Conservation (phyloP, 2,113 vertebrate species). For the Trichomycterus rosablanca region DNA sequence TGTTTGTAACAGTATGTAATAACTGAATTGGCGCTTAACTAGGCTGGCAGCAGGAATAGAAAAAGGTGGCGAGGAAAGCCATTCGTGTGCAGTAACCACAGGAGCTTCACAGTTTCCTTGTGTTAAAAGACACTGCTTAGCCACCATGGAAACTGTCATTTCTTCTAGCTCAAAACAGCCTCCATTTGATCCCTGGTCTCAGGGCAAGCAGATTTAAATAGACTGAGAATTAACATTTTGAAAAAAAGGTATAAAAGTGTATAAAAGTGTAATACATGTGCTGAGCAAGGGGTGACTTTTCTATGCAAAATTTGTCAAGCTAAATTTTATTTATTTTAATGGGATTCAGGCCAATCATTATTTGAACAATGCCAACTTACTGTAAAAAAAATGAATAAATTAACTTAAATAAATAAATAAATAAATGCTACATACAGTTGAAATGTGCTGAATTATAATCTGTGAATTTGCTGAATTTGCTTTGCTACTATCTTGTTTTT, state of each 20-base stretch:
- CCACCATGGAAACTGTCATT: slow-evolving; percentile 49
- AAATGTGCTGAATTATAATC: no score
- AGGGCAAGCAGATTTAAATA: slow-evolving; percentile 13
- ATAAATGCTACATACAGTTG: no score
- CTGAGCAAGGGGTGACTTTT: no score
- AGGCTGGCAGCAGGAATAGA: slow-evolving; percentile 59
- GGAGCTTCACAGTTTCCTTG: slow-evolving; percentile 53
- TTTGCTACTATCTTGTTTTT: no score
- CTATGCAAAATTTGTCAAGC: no score
- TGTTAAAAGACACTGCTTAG: slow-evolving; percentile 44
- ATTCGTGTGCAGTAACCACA: slow-evolving; percentile 62
- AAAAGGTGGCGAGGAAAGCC: slow-evolving; percentile 53
- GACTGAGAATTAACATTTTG: slow-evolving; percentile 6
- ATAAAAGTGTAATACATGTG: no score
- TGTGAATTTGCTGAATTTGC: no score
- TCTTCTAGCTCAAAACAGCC: slow-evolving; percentile 49
- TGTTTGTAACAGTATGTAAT: slow-evolving; percentile 34
- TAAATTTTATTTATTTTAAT: no score
- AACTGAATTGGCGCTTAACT: slow-evolving; percentile 36
- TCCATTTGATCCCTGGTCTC: slow-evolving; percentile 35
- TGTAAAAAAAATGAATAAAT: no score
- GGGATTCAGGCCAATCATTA: no score
- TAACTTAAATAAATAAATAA: no score
- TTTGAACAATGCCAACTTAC: no score
- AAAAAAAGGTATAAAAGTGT: background rate